Percentiles rank a stretch among this genome's conserved stretches.
These are phyloP conservation scores for Trididemnum nubilum DNA, from an alignment of 23 tunicate species.

Conservation along the genomic window DNA sequence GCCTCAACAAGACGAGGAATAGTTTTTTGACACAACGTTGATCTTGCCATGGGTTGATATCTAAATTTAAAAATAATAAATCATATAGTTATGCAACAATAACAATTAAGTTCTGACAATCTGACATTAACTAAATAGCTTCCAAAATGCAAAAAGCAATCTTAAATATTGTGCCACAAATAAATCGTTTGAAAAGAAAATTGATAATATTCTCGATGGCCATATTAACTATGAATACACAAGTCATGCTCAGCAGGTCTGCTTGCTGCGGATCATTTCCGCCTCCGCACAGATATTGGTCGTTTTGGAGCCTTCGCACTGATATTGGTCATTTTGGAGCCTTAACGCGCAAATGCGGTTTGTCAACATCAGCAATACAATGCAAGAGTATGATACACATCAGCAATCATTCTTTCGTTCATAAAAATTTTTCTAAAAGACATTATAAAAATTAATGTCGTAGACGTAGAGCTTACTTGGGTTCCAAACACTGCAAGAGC, in stretches of 20 bases:
- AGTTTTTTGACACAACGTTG: neutral
- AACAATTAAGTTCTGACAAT: no score
- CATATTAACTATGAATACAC: neutral
- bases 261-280: neutral
- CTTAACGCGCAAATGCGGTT: neutral
- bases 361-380: neutral
- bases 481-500: neutral
- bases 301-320: neutral
- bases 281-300: neutral
- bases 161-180: neutral
- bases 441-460: neutral
- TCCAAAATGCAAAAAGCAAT: neutral
- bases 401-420: neutral
- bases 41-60: neutral
- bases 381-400: neutral
- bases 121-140: no score
- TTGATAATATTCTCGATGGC: neutral
- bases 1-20: neutral
- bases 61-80: no score
- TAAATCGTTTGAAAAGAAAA: neutral
- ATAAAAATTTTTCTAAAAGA: neutral
- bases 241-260: neutral
- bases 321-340: neutral
- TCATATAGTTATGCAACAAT: neutral
- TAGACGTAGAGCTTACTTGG: neutral